Evolutionary conservation across 2,888 invertebrate genomes (phyloP).

Genomic region (Phyllotreta cruciferae): DNA sequence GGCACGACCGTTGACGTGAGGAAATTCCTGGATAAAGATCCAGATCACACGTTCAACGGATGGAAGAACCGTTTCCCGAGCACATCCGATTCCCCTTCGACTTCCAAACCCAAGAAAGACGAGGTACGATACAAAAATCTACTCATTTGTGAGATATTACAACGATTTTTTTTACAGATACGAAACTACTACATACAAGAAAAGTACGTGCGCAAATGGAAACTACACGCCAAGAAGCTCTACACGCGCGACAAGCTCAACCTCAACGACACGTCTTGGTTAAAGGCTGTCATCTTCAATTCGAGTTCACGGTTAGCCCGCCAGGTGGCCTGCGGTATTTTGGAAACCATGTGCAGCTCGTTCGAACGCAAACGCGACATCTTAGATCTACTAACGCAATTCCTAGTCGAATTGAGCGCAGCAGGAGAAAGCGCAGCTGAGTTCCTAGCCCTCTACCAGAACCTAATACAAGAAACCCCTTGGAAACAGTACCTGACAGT

Average conservation of each 20-base stretch:
- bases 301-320: conserved; percentile 88
- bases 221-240: conserved; percentile 52
- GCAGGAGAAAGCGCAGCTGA: conserved; percentile 94
- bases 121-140: conserved; percentile 41
- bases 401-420: conserved; percentile 82
- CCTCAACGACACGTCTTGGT: conserved; percentile 79
- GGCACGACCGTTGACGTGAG: conserved; percentile 72
- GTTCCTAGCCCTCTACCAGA: conserved; percentile 86
- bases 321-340: conserved; percentile 87
- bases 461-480: conserved; percentile 82
- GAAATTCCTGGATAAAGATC: conserved; percentile 77
- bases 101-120: conserved; percentile 46
- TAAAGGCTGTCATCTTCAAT: conserved; percentile 91
- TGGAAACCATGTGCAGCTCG: conserved; percentile 80
- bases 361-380: conserved; percentile 76
- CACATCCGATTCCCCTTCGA: conserved; percentile 50
- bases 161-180: conserved; percentile 39
- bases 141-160: conserved; percentile 5
- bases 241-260: conserved; percentile 64
- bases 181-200: conserved; percentile 70
- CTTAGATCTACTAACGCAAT: conserved; percentile 85
- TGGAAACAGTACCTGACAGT: conserved; percentile 95
- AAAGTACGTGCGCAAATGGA: conserved; percentile 79
- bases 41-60: conserved; percentile 71
- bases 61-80: conserved; percentile 74